Conservation (phyloP, 2,797 vertebrate genomes). For the Sebastes dallii region DNA sequence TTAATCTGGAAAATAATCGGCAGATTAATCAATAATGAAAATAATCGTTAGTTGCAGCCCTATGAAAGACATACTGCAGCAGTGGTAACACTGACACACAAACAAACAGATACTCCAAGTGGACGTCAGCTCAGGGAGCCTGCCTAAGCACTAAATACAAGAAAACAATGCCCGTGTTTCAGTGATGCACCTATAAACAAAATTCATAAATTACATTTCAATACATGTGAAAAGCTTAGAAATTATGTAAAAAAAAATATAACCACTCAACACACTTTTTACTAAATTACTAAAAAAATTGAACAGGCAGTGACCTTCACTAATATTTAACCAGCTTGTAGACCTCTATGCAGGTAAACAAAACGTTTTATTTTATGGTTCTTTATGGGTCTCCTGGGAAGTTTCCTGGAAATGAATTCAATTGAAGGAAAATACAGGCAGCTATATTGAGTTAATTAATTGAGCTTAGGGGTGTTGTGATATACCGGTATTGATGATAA, state of each 20-base stretch:
- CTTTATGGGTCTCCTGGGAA: background rate
- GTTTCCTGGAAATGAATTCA: no score
- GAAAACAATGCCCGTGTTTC: background rate
- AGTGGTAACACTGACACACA: background rate
- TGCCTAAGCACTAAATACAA: background rate
- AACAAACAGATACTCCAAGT: background rate
- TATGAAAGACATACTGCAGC: background rate
- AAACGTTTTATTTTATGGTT: background rate
- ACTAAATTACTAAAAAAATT: background rate
- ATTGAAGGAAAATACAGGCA: background rate
- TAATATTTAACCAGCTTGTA: background rate
- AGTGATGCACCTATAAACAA: background rate
- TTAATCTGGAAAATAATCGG: no score
- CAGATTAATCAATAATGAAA: no score
- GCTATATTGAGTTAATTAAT: background rate
- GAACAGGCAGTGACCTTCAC: background rate
- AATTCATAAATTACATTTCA: background rate
- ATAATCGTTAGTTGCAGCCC: no score
- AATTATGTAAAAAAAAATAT: background rate
- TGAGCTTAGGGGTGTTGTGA: background rate
- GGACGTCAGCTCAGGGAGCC: background rate
- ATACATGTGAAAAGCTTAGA: background rate
- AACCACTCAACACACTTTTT: background rate
- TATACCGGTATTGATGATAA: no score
- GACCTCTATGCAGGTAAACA: background rate